These are phyloP conservation scores for Pogonognathellus flavescens DNA, from an alignment of 1,140 invertebrate genomes.

Conservation along the genomic window DNA sequence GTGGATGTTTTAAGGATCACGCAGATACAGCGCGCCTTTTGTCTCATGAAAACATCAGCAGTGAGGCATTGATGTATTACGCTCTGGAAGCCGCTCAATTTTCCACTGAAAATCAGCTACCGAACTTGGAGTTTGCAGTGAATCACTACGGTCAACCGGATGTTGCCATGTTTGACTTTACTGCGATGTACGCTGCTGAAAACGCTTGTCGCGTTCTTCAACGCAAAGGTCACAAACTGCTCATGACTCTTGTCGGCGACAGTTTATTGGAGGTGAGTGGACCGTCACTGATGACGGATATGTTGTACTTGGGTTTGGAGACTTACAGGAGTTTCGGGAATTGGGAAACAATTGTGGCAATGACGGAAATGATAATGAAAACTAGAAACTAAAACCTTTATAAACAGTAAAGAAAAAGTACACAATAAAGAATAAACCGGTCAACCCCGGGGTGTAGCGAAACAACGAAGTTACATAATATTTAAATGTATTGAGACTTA, in stretches of 20 bases:
- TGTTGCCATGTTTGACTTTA: slow-evolving; percentile 99
- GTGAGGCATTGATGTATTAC: slow-evolving; percentile 89
- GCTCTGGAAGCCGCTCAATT: slow-evolving; percentile 96
- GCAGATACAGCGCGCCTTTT: slow-evolving; percentile 90
- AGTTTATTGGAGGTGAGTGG: slow-evolving; percentile 87
- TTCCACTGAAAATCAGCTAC: slow-evolving; percentile 92
- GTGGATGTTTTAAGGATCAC: slow-evolving; percentile 88
- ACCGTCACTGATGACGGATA: neutral
- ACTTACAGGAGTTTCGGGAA: too few species aligned
- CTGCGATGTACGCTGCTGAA: slow-evolving; percentile 97
- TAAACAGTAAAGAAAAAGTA: too few species aligned
- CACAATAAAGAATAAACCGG: too few species aligned
- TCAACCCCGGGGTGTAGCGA: too few species aligned
- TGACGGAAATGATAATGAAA: too few species aligned
- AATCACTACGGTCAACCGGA: slow-evolving; percentile 98
- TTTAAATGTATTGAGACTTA: too few species aligned
- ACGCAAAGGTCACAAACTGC: slow-evolving; percentile 81
- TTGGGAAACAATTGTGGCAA: too few species aligned
- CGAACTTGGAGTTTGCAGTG: slow-evolving; percentile 93
- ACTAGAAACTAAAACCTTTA: too few species aligned
- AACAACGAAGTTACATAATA: too few species aligned
- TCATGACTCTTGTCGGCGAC: slow-evolving; percentile 94
- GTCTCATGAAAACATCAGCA: slow-evolving; percentile 90
- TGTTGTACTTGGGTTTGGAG: too few species aligned
- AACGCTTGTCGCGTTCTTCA: slow-evolving; percentile 89